These are phyloP conservation scores for Orestias chungarensis DNA, from an alignment of 2,797 vertebrate genomes.

Conservation along the genomic window DNA sequence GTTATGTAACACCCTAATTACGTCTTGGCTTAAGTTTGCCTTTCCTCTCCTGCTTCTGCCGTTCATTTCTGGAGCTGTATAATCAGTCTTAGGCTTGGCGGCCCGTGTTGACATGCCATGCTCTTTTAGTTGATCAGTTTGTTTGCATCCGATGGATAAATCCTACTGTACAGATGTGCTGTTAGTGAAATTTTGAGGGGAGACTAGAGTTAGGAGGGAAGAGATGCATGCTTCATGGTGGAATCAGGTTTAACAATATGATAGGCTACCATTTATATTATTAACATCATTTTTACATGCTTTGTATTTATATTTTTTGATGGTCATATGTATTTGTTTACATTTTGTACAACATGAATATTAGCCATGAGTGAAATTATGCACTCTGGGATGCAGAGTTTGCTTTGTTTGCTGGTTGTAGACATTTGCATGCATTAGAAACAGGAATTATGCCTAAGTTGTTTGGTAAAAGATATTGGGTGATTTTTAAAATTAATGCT, in stretches of 20 bases:
- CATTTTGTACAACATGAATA: not conserved
- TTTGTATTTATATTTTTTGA: not conserved
- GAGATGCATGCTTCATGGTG: too few relatives aligned
- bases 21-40: slow-evolving; percentile 43
- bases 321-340: not conserved
- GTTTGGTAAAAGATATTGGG: not conserved
- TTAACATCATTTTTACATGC: slow-evolving; percentile 8
- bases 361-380: not conserved
- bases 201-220: slow-evolving; percentile 8
- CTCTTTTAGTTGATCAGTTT: slow-evolving; percentile 9
- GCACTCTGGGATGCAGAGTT: not conserved
- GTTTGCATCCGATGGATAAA: slow-evolving; percentile 22
- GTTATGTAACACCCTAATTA: slow-evolving; percentile 71
- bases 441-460: too few relatives aligned
- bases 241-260: slow-evolving; percentile 15
- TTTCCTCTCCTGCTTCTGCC: slow-evolving; percentile 10
- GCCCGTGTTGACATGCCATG: slow-evolving; percentile 15
- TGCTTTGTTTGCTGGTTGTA: not conserved
- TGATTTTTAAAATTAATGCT: not conserved
- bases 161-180: not conserved
- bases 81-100: not conserved
- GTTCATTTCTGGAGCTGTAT: not conserved
- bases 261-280: slow-evolving; percentile 1
- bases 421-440: not conserved
- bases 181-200: not conserved